These are phyloP conservation scores for Chitala chitala DNA, from an alignment of 2,113 vertebrate genomes.

Conservation along the genomic window DNA sequence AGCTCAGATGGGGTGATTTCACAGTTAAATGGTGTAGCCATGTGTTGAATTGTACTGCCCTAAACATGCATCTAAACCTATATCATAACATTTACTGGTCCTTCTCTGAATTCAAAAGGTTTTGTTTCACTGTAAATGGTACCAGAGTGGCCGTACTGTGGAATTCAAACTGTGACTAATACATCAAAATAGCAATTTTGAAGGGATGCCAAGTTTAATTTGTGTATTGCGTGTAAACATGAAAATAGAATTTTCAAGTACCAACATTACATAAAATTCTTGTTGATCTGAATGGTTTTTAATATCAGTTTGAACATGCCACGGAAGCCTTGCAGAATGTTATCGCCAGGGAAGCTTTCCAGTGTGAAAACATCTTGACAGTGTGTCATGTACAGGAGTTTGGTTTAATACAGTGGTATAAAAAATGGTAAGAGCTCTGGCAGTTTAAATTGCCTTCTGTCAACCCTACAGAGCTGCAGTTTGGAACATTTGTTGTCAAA, in stretches of 20 bases:
- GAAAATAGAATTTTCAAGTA: constrained; percentile 6
- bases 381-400: too few species aligned
- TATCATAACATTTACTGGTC: neutral
- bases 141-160: neutral
- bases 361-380: too few species aligned
- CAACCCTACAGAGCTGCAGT: too few species aligned
- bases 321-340: too few species aligned
- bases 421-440: too few species aligned
- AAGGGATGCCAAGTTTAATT: constrained; percentile 3
- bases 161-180: neutral
- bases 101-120: neutral
- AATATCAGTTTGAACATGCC: neutral
- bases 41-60: neutral
- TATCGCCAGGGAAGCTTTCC: too few species aligned
- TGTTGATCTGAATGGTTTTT: neutral
- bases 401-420: too few species aligned
- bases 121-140: neutral
- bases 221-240: neutral
- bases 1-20: neutral
- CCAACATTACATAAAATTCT: neutral
- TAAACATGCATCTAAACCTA: neutral
- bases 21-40: neutral
- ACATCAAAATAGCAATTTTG: neutral
- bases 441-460: too few species aligned
- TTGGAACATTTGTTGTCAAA: too few species aligned